Evolutionary conservation across 2,797 vertebrate species (phyloP).

Genomic region (Salmo trutta): DNA sequence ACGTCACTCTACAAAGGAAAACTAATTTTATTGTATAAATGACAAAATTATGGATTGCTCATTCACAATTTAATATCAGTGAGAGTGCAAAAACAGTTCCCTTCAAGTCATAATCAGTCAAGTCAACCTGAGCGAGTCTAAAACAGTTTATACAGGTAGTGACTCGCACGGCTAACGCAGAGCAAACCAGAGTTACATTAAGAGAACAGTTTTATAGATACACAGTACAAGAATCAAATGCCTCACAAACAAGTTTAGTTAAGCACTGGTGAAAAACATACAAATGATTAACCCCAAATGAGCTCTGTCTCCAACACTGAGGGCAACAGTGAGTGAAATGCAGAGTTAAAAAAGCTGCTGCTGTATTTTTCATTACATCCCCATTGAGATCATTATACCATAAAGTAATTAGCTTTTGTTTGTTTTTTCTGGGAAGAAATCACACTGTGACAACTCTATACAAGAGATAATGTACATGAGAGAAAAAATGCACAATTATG

Average conservation of each 20-base stretch:
- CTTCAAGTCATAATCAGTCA: constrained; percentile 33
- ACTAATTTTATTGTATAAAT: constrained; percentile 46
- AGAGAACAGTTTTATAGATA: not conserved
- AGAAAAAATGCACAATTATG: too few relatives aligned
- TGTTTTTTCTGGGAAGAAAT: too few relatives aligned
- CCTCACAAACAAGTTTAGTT: not conserved
- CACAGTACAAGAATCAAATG: not conserved
- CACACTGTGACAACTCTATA: too few relatives aligned
- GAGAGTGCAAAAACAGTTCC: constrained; percentile 58
- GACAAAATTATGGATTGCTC: constrained; percentile 45
- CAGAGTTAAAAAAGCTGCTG: too few relatives aligned
- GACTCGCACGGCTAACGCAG: not conserved
- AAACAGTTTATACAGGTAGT: constrained; percentile 2
- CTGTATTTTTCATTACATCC: too few relatives aligned
- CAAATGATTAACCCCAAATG: not conserved
- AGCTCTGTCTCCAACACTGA: not conserved
- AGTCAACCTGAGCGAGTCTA: constrained; percentile 21
- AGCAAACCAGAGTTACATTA: constrained; percentile 9
- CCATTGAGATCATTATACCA: not conserved
- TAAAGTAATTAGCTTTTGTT: too few relatives aligned
- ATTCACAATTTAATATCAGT: constrained; percentile 40
- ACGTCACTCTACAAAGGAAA: constrained; percentile 24
- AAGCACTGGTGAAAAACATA: not conserved
- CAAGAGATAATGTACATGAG: too few relatives aligned
- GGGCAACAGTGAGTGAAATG: too few relatives aligned